phyloP scores from a whole-genome alignment of 2,797 vertebrate genomes.

The Premnoplex brunnescens region DNA sequence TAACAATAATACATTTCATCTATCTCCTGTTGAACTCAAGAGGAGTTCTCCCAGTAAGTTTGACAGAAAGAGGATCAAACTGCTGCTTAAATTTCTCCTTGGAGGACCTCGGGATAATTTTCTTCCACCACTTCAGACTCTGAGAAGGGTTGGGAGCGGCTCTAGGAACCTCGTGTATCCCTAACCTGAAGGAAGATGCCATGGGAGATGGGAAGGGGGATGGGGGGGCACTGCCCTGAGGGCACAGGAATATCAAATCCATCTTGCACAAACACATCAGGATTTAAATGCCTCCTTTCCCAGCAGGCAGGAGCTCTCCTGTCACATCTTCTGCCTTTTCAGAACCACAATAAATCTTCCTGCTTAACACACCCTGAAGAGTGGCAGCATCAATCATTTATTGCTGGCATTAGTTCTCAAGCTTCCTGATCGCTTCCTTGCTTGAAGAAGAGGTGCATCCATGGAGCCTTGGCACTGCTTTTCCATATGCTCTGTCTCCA shows the following conservation, averaged over 20 bases:
- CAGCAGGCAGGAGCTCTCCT: conserved; percentile 26
- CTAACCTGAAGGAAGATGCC: background rate
- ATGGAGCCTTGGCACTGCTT: background rate
- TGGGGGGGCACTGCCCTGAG: background rate
- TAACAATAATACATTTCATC: background rate
- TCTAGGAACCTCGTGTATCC: fast-evolving
- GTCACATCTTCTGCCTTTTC: conserved; percentile 7
- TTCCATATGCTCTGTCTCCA: fast-evolving
- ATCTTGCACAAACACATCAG: background rate
- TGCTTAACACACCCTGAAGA: background rate
- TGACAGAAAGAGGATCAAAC: background rate
- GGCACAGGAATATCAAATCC: background rate
- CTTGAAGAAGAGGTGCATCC: background rate
- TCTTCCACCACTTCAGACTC: background rate
- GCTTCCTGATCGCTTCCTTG: background rate
- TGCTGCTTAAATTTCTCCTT: background rate
- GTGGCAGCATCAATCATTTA: conserved; percentile 3
- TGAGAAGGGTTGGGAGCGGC: background rate
- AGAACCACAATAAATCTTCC: background rate
- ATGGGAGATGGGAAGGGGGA: background rate
- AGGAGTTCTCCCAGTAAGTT: background rate
- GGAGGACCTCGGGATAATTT: background rate
- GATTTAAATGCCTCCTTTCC: background rate
- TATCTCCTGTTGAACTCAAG: background rate
- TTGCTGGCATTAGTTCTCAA: background rate